Percentiles rank a stretch among this genome's conserved stretches.
phyloP scores from a whole-genome alignment of 2,797 vertebrate species.

The Acipenser ruthenus region DNA sequence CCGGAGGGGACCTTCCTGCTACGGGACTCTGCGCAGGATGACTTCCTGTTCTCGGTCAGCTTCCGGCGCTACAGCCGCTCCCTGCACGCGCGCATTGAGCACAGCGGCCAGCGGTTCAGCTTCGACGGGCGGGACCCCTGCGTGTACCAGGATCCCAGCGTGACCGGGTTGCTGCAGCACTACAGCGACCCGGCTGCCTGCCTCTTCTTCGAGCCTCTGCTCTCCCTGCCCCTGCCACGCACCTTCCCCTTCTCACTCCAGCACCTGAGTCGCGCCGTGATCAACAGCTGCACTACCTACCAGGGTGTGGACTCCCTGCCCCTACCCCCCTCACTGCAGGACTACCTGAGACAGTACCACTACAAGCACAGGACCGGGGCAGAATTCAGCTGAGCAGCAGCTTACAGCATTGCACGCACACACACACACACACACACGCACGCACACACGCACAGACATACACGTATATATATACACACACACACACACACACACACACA shows the following conservation, averaged over 20 bases:
- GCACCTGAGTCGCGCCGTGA: slow-evolving; percentile 79
- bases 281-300: slow-evolving; percentile 85
- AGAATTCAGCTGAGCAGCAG: too few relatives aligned
- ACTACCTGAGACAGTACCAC: slow-evolving; percentile 88
- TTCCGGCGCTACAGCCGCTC: slow-evolving; percentile 93
- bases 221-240: slow-evolving; percentile 83
- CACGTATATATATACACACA: too few relatives aligned
- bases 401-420: too few relatives aligned
- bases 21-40: slow-evolving; percentile 89
- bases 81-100: slow-evolving; percentile 90
- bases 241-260: slow-evolving; percentile 89
- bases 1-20: slow-evolving; percentile 92
- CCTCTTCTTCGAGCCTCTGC: slow-evolving; percentile 94
- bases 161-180: slow-evolving; percentile 84
- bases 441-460: too few relatives aligned
- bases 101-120: slow-evolving; percentile 91
- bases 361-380: slow-evolving; percentile 59
- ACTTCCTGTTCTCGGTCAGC: slow-evolving; percentile 93
- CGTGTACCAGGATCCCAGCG: slow-evolving; percentile 86
- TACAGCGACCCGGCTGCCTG: slow-evolving; percentile 88
- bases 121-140: slow-evolving; percentile 92
- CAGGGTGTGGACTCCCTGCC: slow-evolving; percentile 75
- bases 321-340: slow-evolving; percentile 78
- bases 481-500: too few relatives aligned
- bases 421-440: too few relatives aligned